Evolutionary conservation across 2,797 vertebrate genomes (phyloP).

Genomic region (Xenops minutus): DNA sequence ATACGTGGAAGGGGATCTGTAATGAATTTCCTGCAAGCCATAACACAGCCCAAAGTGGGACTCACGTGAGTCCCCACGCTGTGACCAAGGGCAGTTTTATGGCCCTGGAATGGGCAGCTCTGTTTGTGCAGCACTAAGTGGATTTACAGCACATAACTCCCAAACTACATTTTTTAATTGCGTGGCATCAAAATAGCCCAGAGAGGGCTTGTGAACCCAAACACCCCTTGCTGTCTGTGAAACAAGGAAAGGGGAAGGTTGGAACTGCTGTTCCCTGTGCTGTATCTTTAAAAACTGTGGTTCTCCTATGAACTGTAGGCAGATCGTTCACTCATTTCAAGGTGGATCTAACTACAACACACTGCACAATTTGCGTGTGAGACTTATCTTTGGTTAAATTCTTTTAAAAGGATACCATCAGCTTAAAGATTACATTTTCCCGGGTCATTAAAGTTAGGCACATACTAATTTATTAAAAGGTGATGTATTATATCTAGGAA

Average conservation of each 20-base stretch:
- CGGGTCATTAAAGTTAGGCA: constrained; percentile 25
- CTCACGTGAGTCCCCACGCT: background rate
- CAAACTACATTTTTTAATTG: background rate
- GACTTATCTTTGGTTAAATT: constrained; percentile 17
- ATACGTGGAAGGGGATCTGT: background rate
- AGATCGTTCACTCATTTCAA: background rate
- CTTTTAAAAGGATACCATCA: constrained; percentile 16
- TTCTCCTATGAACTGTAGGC: background rate
- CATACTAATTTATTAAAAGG: constrained; percentile 41
- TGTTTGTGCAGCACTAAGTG: background rate
- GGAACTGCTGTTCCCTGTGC: background rate
- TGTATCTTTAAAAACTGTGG: background rate
- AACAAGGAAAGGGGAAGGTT: background rate
- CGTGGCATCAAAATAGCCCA: background rate
- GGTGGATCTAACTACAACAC: background rate
- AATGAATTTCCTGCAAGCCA: background rate
- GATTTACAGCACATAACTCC: background rate
- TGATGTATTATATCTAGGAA: constrained; percentile 41
- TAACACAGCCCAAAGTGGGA: background rate
- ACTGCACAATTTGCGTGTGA: background rate
- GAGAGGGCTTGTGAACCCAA: background rate
- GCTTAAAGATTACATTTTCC: constrained; percentile 28
- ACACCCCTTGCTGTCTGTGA: background rate
- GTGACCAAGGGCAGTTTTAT: background rate
- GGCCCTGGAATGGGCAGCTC: background rate